Evolutionary conservation across 2,113 vertebrate species (phyloP), one percentile per base, ranked within the genome.

Genomic region (Microtus richardsoni): DNA sequence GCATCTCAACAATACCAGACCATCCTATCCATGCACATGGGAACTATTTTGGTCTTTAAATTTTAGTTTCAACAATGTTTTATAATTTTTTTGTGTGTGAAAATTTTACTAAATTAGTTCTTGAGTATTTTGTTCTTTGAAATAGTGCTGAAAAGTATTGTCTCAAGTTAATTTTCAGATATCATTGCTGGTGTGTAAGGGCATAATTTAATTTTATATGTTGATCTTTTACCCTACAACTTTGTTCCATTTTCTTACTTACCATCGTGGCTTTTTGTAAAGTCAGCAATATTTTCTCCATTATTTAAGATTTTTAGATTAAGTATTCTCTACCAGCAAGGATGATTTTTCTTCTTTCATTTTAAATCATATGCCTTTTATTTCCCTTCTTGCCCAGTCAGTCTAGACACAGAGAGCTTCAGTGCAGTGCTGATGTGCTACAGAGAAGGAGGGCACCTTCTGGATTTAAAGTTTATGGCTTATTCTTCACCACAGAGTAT

Each of bases 51-150:
- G 16, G 24, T 70, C 12, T 86, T 36, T 71, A 39, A n/a, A 82
- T 41, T 71, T 95, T 41, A 14, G 62, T 95, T 89, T 80, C 28
- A 88, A 33, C 71, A 75, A 39, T 36, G 2, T 49, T 54, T 33
- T 80, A 0, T 44, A 44, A 68, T 75, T 16, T 91, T 94, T 94
- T 4, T 36, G 14, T 70, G 33, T 73, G 70, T 73, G 44, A 3
- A 64, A 33, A 28, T 89, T 88, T 41, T 62, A 47, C 85, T 84
- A 89, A 82, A 64, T 92, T 91, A 64, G 47, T 91, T 86, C 6
- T 6, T 39, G 83, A 10, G 1, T 44, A 89, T 73, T 92, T 96
- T 52, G 44, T 94, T 88, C 28, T 64, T 95, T 90, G 71, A 13
- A 14, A n/a, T 91, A 36, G 28, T 92, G 17, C 41, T 85, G 24